A percentile compares a stretch with the other conserved stretches of the same genome.
Conservation (phyloP, 2,113 vertebrate species). For the Balaeniceps rex region DNA sequence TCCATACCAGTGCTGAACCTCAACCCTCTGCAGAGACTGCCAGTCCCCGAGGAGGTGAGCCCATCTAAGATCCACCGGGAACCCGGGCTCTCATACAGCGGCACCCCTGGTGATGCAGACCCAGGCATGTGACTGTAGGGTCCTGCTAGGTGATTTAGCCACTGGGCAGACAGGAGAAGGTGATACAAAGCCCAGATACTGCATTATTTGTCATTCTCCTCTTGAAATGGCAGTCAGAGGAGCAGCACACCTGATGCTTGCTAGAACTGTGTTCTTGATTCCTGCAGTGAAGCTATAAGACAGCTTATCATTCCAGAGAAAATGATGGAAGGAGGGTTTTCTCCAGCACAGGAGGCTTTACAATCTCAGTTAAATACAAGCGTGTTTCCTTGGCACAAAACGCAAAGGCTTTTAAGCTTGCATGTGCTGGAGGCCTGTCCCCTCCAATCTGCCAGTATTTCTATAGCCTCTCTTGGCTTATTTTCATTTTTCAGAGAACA, state of each 20-base stretch:
- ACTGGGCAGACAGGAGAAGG: not conserved
- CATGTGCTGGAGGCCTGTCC: not conserved
- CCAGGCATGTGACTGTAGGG: not conserved
- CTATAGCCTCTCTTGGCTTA: not conserved
- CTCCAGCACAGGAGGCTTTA: not conserved
- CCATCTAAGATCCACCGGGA: not conserved
- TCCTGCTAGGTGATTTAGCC: not conserved
- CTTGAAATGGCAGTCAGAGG: slow-evolving; percentile 20
- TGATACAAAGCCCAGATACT: not conserved
- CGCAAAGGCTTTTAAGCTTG: not conserved
- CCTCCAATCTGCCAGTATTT: not conserved
- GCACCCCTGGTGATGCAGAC: not conserved
- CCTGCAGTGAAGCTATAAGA: not conserved
- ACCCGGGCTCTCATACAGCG: not conserved
- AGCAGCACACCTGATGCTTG: not conserved
- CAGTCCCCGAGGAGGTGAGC: slow-evolving; percentile 80
- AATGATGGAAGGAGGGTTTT: not conserved
- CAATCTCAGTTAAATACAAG: not conserved
- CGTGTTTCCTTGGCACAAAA: not conserved
- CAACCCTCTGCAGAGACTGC: slow-evolving; percentile 82
- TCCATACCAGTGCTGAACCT: slow-evolving; percentile 80
- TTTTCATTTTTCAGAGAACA: not conserved
- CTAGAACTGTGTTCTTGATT: not conserved
- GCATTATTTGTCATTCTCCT: not conserved
- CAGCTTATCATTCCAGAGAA: not conserved